A percentile compares a stretch with the other conserved stretches of the same genome.
These are phyloP conservation scores for Himalopsyche tibetana DNA, from an alignment of 2,888 invertebrate genomes.

Conservation along the genomic window DNA sequence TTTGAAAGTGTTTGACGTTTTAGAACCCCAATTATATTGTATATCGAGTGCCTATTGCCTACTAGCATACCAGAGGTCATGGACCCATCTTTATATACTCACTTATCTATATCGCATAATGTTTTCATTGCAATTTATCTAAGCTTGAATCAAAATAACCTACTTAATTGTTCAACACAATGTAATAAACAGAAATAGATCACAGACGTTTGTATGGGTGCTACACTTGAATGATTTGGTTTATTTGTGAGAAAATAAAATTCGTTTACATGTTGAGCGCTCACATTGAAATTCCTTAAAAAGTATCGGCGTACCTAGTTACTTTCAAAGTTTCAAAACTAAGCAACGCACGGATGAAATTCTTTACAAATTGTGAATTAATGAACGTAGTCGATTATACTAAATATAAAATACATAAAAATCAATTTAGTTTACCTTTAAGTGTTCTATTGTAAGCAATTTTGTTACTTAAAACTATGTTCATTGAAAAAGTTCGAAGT, in stretches of 20 bases:
- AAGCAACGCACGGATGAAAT: neutral
- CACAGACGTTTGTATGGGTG: neutral
- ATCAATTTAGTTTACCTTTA: slow-evolving; percentile 73
- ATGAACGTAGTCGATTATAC: no score
- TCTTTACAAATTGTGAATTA: neutral
- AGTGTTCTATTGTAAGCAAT: slow-evolving; percentile 90
- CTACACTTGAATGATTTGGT: slow-evolving; percentile 7
- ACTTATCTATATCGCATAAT: neutral
- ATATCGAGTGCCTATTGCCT: neutral
- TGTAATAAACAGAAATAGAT: slow-evolving; percentile 32
- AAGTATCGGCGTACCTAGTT: slow-evolving; percentile 18
- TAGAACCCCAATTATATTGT: no score
- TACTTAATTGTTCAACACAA: slow-evolving; percentile 70
- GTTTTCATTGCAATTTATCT: slow-evolving; percentile 18
- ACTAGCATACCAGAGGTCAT: neutral
- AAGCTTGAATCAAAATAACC: slow-evolving; percentile 28
- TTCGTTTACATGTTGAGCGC: neutral
- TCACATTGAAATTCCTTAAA: neutral
- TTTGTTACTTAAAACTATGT: slow-evolving; percentile 91
- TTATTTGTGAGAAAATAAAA: slow-evolving; percentile 22
- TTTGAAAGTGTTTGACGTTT: no score
- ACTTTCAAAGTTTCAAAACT: slow-evolving; percentile 42
- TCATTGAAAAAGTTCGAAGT: slow-evolving; percentile 90
- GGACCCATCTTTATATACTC: neutral
- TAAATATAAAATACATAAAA: neutral